phyloP scores from a whole-genome alignment of 2,797 vertebrate genomes.

The Myiotriccus ornatus region DNA sequence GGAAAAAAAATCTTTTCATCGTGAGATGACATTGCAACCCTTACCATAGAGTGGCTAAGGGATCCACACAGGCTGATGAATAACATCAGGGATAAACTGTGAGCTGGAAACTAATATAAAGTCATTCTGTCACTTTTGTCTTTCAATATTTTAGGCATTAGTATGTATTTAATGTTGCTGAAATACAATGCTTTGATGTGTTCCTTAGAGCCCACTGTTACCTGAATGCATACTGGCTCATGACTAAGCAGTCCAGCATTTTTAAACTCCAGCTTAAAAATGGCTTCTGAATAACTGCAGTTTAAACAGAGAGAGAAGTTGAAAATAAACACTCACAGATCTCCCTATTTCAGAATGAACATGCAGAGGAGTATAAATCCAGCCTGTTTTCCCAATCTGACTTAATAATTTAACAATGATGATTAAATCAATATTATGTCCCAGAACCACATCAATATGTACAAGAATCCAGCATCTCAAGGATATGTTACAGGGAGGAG shows the following conservation, averaged over 20 bases:
- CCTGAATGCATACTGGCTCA: background rate
- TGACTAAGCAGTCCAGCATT: background rate
- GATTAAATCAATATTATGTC: slow-evolving; percentile 64
- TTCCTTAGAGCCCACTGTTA: slow-evolving; percentile 25
- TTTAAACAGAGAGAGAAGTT: slow-evolving; percentile 18
- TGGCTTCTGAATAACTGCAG: slow-evolving; percentile 12
- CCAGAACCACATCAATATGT: slow-evolving; percentile 44
- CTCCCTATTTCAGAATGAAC: background rate
- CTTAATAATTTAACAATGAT: slow-evolving; percentile 52
- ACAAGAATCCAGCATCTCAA: slow-evolving; percentile 45
- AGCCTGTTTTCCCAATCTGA: slow-evolving; percentile 44
- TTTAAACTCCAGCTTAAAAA: slow-evolving; percentile 47
- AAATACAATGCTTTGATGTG: slow-evolving; percentile 15
- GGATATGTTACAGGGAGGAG: slow-evolving; percentile 17
- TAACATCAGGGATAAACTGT: background rate
- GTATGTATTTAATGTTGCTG: slow-evolving; percentile 24
- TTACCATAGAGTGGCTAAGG: slow-evolving; percentile 14
- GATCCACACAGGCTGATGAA: slow-evolving; percentile 15
- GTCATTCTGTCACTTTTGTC: slow-evolving; percentile 9
- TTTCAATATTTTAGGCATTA: slow-evolving; percentile 38
- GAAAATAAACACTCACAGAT: slow-evolving; percentile 37
- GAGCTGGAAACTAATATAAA: slow-evolving; percentile 29
- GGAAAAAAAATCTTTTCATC: slow-evolving; percentile 38
- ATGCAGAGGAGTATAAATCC: slow-evolving; percentile 3
- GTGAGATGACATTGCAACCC: slow-evolving; percentile 31